Conservation (phyloP, 1,140 invertebrate species). For the Acyrthosiphon pisum region DNA sequence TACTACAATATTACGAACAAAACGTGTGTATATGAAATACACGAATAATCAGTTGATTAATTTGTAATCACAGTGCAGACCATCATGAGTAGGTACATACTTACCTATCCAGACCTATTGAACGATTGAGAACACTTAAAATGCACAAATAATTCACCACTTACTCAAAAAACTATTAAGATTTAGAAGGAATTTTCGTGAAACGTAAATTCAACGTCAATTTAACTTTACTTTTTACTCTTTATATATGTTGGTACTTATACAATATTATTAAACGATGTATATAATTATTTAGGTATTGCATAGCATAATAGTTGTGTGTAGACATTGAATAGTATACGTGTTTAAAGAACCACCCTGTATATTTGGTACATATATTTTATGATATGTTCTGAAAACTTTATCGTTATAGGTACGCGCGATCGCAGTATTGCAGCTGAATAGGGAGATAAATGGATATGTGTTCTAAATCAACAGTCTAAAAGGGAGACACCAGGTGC, state of each 20-base stretch:
- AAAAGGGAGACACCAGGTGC: conserved; percentile 53
- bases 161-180: no score
- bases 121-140: no score
- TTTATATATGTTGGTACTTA: neutral
- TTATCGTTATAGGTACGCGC: conserved; percentile 13
- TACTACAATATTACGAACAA: neutral
- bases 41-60: neutral
- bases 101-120: no score
- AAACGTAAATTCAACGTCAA: no score
- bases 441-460: conserved; percentile 49
- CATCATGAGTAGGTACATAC: neutral
- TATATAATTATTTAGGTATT: neutral
- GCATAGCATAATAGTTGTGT: neutral
- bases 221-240: no score
- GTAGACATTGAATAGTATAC: neutral
- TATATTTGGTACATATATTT: neutral
- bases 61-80: neutral
- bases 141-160: no score
- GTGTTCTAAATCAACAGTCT: conserved; percentile 29
- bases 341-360: neutral
- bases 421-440: conserved; percentile 23
- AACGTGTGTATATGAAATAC: neutral
- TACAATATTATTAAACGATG: neutral
- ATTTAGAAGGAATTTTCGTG: no score
- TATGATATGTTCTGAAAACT: neutral